A percentile compares a stretch with the other conserved stretches of the same genome.
phyloP scores from a whole-genome alignment of 2,113 vertebrate genomes.

The Crotophaga sulcirostris region DNA sequence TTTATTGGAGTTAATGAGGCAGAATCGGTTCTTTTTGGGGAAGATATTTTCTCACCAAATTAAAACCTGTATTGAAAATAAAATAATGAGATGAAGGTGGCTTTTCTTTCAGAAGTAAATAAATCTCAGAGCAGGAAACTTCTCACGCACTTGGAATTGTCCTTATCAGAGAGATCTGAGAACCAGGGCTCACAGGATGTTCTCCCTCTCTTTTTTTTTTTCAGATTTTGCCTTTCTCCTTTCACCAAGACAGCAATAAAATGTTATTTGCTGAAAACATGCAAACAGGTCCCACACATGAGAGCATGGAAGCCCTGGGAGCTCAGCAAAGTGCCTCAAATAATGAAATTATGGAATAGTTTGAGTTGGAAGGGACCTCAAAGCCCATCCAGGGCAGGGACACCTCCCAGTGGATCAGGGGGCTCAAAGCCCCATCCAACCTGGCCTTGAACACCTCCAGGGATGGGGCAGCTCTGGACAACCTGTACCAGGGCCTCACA shows the following conservation, averaged over 20 bases:
- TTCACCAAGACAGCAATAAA: conserved; percentile 33
- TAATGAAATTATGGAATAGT: no score
- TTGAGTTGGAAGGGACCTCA: no score
- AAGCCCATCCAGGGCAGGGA: no score
- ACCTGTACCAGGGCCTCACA: no score
- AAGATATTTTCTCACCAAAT: conserved; percentile 76
- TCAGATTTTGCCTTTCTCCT: conserved; percentile 2
- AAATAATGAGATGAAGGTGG: conserved; percentile 60
- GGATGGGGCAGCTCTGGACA: no score
- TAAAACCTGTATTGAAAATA: conserved; percentile 64
- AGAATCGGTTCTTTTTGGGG: conserved; percentile 68
- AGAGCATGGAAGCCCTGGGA: not conserved
- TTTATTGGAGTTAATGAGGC: conserved; percentile 71
- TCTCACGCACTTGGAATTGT: conserved; percentile 46
- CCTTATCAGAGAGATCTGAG: conserved; percentile 32
- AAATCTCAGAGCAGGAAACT: conserved; percentile 53
- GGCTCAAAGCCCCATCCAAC: no score
- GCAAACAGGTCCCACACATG: not conserved
- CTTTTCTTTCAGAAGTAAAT: conserved; percentile 68
- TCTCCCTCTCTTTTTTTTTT: not conserved
- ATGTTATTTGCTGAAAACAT: conserved; percentile 25
- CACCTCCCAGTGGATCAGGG: no score
- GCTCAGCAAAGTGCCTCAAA: not conserved
- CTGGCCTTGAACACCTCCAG: no score
- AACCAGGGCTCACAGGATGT: conserved; percentile 13